Base-by-base conservation (phyloP, 35 echinoderm and acorn worm genomes). In the Antedon bifida region DNA sequence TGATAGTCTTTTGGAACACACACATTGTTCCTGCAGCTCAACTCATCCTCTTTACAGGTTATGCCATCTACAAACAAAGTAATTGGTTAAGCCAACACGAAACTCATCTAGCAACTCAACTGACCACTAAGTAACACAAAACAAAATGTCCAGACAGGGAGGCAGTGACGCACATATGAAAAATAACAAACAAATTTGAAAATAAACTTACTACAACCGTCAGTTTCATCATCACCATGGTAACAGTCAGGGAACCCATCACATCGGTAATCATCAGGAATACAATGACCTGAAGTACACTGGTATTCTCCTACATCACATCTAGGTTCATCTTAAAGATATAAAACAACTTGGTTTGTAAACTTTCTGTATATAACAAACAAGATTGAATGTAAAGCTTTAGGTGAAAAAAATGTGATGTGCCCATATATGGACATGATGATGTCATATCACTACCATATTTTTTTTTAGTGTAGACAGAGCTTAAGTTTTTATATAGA, bases 11-110 rank as follows among this genome's bases (percentile, higher is more conserved):
- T 13, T 32, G 82, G 82, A 28, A 87, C 13, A 34, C 85, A 87
- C 33, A 87, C 64, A 21, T 75, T 75, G 34, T 88, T 83, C 31
- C 74, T 44, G 81, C 91, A 93, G n/a, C 35, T 81, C 34, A 89
- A 93, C 44, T 93, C 82, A 77, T 33, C 31, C 36, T 78, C 38
- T 9, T 34, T 30, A 30, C 75, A 85, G 9, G 9, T 1, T 64
- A 2, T 64, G 19, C 19, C 23, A 12, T 23, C 51, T 64, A 64
- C 1, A 64, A 64, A 64, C 38, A 42, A 42, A 14, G 38, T 42
- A 42, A 42, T 42, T 42, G n/a, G n/a, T n/a, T n/a, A n/a, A n/a
- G n/a, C n/a, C n/a, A n/a, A n/a, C n/a, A n/a, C n/a, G n/a, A n/a
- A n/a, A n/a, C n/a, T n/a, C n/a, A n/a, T n/a, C n/a, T n/a, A n/a